Evolutionary conservation across 2,113 vertebrate species (phyloP).

Genomic region (Diglossa brunneiventris): DNA sequence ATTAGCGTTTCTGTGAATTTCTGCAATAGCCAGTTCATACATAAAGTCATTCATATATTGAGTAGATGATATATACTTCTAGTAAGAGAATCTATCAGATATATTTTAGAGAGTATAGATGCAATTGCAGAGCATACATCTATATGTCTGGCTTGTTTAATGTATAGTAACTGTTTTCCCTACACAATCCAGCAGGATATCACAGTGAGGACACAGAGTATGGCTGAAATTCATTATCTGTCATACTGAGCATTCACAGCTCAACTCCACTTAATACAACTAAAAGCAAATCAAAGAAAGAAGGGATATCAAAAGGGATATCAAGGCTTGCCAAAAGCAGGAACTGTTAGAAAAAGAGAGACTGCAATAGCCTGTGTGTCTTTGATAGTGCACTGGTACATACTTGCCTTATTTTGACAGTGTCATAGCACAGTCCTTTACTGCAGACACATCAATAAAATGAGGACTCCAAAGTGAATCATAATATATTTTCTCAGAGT

Average conservation of each 20-base stretch:
- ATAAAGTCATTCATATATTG: not conserved
- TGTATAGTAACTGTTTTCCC: not conserved
- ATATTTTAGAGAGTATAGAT: not conserved
- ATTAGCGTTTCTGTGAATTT: not conserved
- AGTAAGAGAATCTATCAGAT: not conserved
- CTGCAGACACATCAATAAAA: not conserved
- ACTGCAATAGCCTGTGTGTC: not conserved
- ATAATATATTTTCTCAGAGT: not conserved
- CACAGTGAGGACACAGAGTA: not conserved
- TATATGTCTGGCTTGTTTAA: not conserved
- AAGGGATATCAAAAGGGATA: not conserved
- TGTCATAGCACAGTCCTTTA: not conserved
- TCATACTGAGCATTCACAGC: not conserved
- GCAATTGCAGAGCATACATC: not conserved
- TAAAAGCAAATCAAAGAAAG: not conserved
- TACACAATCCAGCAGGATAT: not conserved
- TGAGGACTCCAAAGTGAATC: not conserved
- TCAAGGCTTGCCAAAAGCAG: not conserved
- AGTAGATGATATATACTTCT: not conserved
- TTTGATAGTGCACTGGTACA: not conserved
- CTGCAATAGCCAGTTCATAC: not conserved
- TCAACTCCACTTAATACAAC: not conserved
- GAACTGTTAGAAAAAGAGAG: not conserved
- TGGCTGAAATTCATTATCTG: not conserved
- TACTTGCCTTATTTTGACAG: not conserved